Evolutionary conservation across 2,888 invertebrate genomes (phyloP).

Genomic region (Sphaerophoria rueppellii): DNA sequence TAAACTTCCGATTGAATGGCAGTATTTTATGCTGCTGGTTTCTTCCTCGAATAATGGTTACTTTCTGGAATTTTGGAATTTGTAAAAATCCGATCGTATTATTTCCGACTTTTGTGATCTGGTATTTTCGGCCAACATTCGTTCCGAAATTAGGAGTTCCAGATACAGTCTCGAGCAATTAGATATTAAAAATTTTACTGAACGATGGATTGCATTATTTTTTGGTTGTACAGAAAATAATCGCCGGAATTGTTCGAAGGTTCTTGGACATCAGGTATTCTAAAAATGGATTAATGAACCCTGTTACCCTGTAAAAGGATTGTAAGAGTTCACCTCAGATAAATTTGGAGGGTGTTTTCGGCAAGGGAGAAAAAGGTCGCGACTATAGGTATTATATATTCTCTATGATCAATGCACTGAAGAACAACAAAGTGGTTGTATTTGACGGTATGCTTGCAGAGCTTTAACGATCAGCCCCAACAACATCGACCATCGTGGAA

Average conservation of each 20-base stretch:
- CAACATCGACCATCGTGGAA: no score
- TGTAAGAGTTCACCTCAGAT: no score
- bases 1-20: constrained; percentile 35
- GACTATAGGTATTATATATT: no score
- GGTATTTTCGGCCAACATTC: constrained; percentile 69
- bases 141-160: constrained; percentile 52
- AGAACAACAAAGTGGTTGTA: no score
- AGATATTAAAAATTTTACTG: constrained; percentile 81
- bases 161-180: constrained; percentile 61
- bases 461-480: no score
- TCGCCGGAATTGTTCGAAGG: constrained; percentile 87
- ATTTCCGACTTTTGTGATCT: constrained; percentile 25
- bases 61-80: constrained; percentile 76
- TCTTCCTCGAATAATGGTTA: constrained; percentile 49
- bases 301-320: no score
- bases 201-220: constrained; percentile 91
- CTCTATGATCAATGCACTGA: no score
- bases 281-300: constrained; percentile 60
- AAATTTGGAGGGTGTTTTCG: no score
- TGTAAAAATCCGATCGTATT: constrained; percentile 4
- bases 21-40: constrained; percentile 19
- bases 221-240: constrained; percentile 87
- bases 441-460: no score
- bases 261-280: constrained; percentile 81
- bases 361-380: no score